Evolutionary conservation across 2,113 vertebrate genomes (phyloP), one percentile per base, ranked within the genome.

Genomic region (Mastomys coucha): DNA sequence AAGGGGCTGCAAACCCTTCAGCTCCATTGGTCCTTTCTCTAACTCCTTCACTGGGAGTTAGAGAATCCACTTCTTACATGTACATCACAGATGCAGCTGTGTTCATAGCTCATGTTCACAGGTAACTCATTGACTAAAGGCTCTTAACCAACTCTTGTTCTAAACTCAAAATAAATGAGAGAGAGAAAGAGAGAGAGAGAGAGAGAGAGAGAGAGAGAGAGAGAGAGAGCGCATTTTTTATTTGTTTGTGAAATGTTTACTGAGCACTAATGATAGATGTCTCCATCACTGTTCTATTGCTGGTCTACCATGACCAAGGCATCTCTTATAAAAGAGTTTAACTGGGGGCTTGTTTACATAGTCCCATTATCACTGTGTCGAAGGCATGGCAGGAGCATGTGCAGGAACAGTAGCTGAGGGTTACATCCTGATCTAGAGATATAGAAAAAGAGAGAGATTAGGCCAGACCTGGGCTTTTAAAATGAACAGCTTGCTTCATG

Each of bases 151-250:
- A 45, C 65, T 67, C 65, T 94, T 58, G 88, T 78, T 58, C 67
- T 73, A 70, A 80, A 95, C 7, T 91, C 91, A 65, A 42, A 86
- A 85, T 92, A 94, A 77, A 90, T 88, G 75, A 22, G 65, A 17
- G 56, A 58, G 45, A 45, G 45, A 45, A 5, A 3, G 58, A 24
- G 58, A 60, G 58, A 22, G 58, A 60, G 58, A 60, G 58, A 60
- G 58, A 60, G 58, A 60, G 58, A 22, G 63, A 65, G 63, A 65
- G 63, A 65, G 63, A 67, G 63, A 65, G 26, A 65, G 65, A 67
- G 26, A 67, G 28, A 67, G 65, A 67, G 11, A 65, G 26, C 10
- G 26, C 19, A 93, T 24, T 70, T 76, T 58, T 87, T 58, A 73
- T 84, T 90, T 76, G 63, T 84, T 88, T 89, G 49, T 90, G 51